phyloP scores from a whole-genome alignment of 2,888 invertebrate species.

The Choristoneura rosaceana region DNA sequence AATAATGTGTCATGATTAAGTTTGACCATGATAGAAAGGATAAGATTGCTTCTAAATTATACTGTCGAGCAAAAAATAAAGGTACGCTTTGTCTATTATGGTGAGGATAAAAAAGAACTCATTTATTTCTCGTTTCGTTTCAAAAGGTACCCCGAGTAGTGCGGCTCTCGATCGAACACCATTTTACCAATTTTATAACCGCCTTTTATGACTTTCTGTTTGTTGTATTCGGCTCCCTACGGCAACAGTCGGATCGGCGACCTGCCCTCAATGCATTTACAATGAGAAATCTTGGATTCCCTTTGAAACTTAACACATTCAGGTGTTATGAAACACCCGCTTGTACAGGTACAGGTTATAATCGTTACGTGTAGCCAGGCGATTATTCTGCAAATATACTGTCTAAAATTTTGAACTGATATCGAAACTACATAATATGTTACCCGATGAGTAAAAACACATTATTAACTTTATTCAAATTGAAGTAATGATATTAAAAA shows the following conservation, averaged over 20 bases:
- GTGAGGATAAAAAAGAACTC: background rate
- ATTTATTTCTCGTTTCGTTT: background rate
- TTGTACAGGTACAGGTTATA: background rate
- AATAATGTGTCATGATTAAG: too few species aligned
- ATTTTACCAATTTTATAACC: slow-evolving; percentile 25
- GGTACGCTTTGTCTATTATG: background rate
- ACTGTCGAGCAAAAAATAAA: too few species aligned
- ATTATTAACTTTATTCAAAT: too few species aligned
- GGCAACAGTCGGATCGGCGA: slow-evolving; percentile 9
- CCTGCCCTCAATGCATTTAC: slow-evolving; percentile 27
- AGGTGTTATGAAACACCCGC: slow-evolving; percentile 16
- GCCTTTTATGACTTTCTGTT: slow-evolving; percentile 31
- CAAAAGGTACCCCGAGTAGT: background rate
- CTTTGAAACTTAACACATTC: slow-evolving; percentile 33
- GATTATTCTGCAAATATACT: too few species aligned
- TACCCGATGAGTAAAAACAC: too few species aligned
- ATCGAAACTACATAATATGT: too few species aligned
- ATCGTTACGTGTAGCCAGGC: background rate
- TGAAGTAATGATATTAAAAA: too few species aligned
- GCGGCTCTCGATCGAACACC: background rate
- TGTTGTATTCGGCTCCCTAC: slow-evolving; percentile 14
- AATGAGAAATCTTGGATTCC: slow-evolving; percentile 25
- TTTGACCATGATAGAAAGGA: too few species aligned
- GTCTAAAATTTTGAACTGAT: too few species aligned
- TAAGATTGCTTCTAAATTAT: too few species aligned